These are phyloP conservation scores for Cyanoderma ruficeps DNA, from an alignment of 2,113 vertebrate species.

Conservation along the genomic window DNA sequence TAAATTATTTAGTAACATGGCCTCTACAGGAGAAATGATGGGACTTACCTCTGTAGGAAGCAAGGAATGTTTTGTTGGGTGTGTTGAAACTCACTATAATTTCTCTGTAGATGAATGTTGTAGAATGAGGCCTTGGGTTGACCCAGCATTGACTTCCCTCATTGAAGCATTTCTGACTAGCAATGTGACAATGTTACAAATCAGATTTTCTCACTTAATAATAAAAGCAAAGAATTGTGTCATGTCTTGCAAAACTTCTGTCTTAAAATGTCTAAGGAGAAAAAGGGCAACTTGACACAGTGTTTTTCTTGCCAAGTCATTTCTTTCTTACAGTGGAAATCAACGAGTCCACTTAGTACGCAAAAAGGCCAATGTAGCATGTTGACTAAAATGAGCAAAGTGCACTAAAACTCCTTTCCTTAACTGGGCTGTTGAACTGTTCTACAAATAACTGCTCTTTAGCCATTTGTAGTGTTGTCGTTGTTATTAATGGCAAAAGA, in stretches of 20 bases:
- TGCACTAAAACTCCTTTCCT: conserved; percentile 58
- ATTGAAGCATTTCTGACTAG: conserved; percentile 75
- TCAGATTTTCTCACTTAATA: conserved; percentile 76
- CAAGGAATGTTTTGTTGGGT: conserved; percentile 44
- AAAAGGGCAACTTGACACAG: conserved; percentile 56
- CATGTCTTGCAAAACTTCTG: conserved; percentile 76
- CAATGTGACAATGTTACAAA: conserved; percentile 77
- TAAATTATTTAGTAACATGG: conserved; percentile 67
- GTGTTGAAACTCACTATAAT: conserved; percentile 63
- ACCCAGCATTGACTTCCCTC: conserved; percentile 67
- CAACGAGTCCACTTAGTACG: neutral
- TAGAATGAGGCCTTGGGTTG: conserved; percentile 73
- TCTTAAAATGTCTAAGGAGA: conserved; percentile 65
- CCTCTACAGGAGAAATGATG: conserved; percentile 49
- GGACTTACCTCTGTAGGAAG: conserved; percentile 65
- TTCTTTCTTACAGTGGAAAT: conserved; percentile 56
- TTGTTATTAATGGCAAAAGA: conserved; percentile 5
- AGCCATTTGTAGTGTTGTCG: conserved; percentile 32
- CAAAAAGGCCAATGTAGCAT: conserved; percentile 46
- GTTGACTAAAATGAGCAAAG: conserved; percentile 65
- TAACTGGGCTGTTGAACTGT: conserved; percentile 58
- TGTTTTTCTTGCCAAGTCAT: conserved; percentile 54
- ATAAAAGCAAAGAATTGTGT: conserved; percentile 72
- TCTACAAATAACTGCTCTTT: conserved; percentile 49
- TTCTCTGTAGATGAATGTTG: conserved; percentile 73